A percentile compares a stretch with the other conserved stretches of the same genome.
These are phyloP conservation scores for Osmerus mordax DNA, from an alignment of 2,113 vertebrate species.

Conservation along the genomic window DNA sequence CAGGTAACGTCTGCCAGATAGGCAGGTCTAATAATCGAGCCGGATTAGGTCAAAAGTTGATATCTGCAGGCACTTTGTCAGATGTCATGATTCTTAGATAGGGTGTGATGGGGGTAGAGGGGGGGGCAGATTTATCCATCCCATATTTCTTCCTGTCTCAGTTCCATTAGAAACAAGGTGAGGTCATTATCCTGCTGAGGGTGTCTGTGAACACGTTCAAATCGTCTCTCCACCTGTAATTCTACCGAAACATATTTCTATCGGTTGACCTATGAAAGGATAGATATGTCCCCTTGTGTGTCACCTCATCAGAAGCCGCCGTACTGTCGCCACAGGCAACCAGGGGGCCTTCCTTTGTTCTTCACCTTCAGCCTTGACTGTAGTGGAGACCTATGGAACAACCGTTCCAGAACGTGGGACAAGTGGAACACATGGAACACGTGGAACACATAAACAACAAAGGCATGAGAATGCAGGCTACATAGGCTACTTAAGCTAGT, in stretches of 20 bases:
- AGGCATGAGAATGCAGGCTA: too few relatives aligned
- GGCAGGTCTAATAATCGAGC: too few relatives aligned
- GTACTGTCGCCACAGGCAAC: slow-evolving; percentile 9
- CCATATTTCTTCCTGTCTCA: slow-evolving; percentile 17
- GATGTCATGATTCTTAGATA: too few relatives aligned
- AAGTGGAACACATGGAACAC: too few relatives aligned
- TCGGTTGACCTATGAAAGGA: background rate
- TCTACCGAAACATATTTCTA: slow-evolving; percentile 17
- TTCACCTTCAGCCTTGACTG: slow-evolving; percentile 21
- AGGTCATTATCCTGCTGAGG: background rate
- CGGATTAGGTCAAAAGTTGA: too few relatives aligned
- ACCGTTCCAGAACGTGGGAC: too few relatives aligned
- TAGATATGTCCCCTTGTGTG: background rate
- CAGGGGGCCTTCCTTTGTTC: slow-evolving; percentile 13
- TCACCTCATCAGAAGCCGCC: slow-evolving; percentile 31
- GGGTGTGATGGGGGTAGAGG: too few relatives aligned
- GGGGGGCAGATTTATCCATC: slow-evolving; percentile 5
- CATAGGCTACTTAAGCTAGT: too few relatives aligned
- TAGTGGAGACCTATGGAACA: slow-evolving; percentile 22
- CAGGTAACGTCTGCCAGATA: too few relatives aligned
- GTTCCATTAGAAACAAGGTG: slow-evolving; percentile 20
- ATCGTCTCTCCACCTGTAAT: slow-evolving; percentile 4
- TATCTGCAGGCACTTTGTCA: too few relatives aligned
- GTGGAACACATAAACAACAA: too few relatives aligned
- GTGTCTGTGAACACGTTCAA: slow-evolving; percentile 7